A percentile compares a stretch with the other conserved stretches of the same genome.
Evolutionary conservation across 2,888 invertebrate species (phyloP).

Genomic region (Stegana nigrithorax): DNA sequence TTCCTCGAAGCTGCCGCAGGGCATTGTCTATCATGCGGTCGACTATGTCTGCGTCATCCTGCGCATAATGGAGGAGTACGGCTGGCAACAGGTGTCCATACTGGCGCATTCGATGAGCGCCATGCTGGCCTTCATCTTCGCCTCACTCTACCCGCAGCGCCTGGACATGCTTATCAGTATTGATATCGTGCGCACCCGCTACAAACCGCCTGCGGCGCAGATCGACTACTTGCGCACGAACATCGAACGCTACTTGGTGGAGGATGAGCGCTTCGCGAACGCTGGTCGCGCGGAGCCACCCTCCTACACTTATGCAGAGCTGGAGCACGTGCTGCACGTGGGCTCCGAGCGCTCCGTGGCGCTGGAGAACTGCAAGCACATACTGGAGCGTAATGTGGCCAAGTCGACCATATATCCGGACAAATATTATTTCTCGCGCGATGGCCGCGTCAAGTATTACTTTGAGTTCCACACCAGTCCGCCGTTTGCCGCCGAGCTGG

Average conservation of each 20-base stretch:
- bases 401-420: conserved; percentile 72
- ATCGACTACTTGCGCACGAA: conserved; percentile 59
- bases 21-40: conserved; percentile 68
- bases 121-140: conserved; percentile 73
- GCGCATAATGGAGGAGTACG: conserved; percentile 74
- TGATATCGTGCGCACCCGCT: conserved; percentile 57
- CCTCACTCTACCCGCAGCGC: conserved; percentile 71
- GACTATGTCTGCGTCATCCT: conserved; percentile 70
- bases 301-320: conserved; percentile 73
- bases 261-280: conserved; percentile 65
- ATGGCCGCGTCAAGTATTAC: conserved; percentile 60
- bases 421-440: conserved; percentile 71
- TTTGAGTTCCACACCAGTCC: conserved; percentile 50
- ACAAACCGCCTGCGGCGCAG: conserved; percentile 39
- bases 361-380: conserved; percentile 71
- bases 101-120: conserved; percentile 79
- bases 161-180: conserved; percentile 66
- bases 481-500: conserved; percentile 72
- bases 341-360: conserved; percentile 73
- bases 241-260: conserved; percentile 69
- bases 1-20: conserved; percentile 76
- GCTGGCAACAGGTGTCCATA: conserved; percentile 78
- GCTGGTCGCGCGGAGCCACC: conserved; percentile 71
- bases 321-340: conserved; percentile 71
- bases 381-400: conserved; percentile 73